Evolutionary conservation across 1,140 invertebrate genomes (phyloP).

Genomic region (Lasioglossum baleicum): DNA sequence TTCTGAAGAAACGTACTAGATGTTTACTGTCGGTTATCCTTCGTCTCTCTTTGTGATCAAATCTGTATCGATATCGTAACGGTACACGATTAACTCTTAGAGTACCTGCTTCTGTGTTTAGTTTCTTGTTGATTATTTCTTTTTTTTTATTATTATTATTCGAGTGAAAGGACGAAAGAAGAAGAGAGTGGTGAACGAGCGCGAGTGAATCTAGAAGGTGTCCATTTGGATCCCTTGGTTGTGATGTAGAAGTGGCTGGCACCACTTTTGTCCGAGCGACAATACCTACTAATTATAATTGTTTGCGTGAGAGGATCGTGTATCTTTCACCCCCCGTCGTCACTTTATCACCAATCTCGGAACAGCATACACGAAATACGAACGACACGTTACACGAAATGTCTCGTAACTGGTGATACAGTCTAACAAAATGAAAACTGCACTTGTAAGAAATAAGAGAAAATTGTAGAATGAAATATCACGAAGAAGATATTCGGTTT

Average conservation of each 20-base stretch:
- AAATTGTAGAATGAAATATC: not conserved
- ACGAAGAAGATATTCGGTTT: not conserved
- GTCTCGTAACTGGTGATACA: not conserved
- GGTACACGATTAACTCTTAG: slow-evolving; percentile 55
- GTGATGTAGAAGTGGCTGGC: slow-evolving; percentile 59
- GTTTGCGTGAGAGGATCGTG: slow-evolving; percentile 5
- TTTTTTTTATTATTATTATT: not conserved
- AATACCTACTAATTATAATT: slow-evolving; percentile 35
- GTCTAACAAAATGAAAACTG: not conserved
- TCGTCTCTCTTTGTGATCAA: slow-evolving; percentile 55
- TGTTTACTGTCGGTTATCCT: slow-evolving; percentile 39
- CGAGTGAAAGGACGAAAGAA: not conserved
- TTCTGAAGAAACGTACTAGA: slow-evolving; percentile 29
- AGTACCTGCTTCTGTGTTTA: slow-evolving; percentile 58
- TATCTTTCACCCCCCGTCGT: slow-evolving; percentile 33
- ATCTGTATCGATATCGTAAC: slow-evolving; percentile 45
- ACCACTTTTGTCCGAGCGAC: slow-evolving; percentile 55
- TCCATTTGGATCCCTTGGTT: slow-evolving; percentile 43
- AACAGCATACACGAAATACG: not conserved
- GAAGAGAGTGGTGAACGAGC: slow-evolving; percentile 14
- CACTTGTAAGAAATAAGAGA: not conserved
- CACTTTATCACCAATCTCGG: slow-evolving; percentile 9
- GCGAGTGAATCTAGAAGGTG: slow-evolving; percentile 26
- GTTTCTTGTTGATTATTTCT: slow-evolving; percentile 40
- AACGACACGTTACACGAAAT: not conserved